Evolutionary conservation across 2,888 invertebrate genomes (phyloP), one percentile per base, ranked within the genome.

Genomic region (Drosophila bunnanda): DNA sequence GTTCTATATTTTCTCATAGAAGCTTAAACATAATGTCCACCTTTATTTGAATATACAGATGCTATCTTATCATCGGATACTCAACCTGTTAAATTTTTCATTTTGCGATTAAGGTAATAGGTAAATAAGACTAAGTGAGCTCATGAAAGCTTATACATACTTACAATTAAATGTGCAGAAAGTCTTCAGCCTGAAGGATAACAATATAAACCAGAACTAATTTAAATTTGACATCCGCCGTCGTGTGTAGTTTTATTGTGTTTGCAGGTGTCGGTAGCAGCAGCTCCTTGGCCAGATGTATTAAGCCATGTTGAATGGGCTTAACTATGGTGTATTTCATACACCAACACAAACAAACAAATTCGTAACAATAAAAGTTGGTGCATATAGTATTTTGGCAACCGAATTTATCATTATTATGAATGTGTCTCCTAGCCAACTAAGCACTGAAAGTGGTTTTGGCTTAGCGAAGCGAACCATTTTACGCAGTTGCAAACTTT

Each of bases 61-160:
- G 48, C 74, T 79, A 84, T 81, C 85, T 84, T 66, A 75, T 79
- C 77, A 77, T 66, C 64, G 55, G 30, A 17, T 32, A 25, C 62
- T 30, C 58, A 36, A 36, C 46, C n/a, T 8, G 20, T 38, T 58
- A 22, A 13, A 38, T 38, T 7, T 10, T 7, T 3, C n/a, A 13
- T 22, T 32, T 30, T 15, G 22, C 13, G 36, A 36, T 22, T 36
- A 28, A n/a, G 12, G 34, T 32, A 44, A 44, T 34, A 34, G 9
- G n/a, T 55, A 46, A 32, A 50, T 32, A 32, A 34, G 12, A 20
- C 38, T 38, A 52, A 39, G 20, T 39, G 28, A 10, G 39, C n/a
- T 25, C 22, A 55, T 13, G 15, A 12, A 10, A n/a, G n/a, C 13
- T 38, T 53, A 53, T 12, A 13, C 22, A 17, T n/a, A 10, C 52